Base-by-base conservation (phyloP, 1,140 invertebrate genomes). In the Reticulitermes speratus region DNA sequence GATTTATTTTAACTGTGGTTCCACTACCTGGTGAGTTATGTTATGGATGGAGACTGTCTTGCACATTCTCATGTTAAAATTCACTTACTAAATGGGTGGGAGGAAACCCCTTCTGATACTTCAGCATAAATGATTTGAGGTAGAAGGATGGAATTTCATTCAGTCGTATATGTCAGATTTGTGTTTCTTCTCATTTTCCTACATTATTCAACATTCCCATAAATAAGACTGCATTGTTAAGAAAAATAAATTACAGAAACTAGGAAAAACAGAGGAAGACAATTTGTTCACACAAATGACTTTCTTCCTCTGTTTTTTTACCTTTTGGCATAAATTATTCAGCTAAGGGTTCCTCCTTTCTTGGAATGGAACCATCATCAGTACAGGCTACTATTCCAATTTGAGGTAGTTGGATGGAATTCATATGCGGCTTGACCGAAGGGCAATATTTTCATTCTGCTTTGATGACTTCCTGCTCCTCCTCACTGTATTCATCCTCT, bases 381-480 rank as follows among this genome's bases (percentile, higher is more conserved):
- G 8, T 75, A 75, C n/a, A 25, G 65, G 65, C 65, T 75, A 75
- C 65, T 30, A 75, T 30, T 75, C 65, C 55, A 65, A 86, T 30
- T 32, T 86, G 86, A 86, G 86, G 86, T 86, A 86, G 86, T 52
- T 84, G 86, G 86, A 86, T 86, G 86, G 86, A 86, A 86, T 86
- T 86, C 65, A 85, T 84, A 48, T 59, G 25, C 83, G 44, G 83
- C 83, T 84, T n/a, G 45, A 48, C 45, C 83, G 16, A 84, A 52
- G 52, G 30, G 19, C 83, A 25, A 45, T 55, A 32, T 83, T 83
- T 84, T 84, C 83, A 88, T 86, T 89, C 89, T 23, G 89, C 88
- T 86, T 89, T 90, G 86, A 90, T 89, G 45, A 89, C 87, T 85
- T 89, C 88, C 25, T 88, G 89, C 85, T 89, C 89, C 84, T 90